Evolutionary conservation across 2,113 vertebrate genomes (phyloP).

Genomic region (Aegithalos caudatus): DNA sequence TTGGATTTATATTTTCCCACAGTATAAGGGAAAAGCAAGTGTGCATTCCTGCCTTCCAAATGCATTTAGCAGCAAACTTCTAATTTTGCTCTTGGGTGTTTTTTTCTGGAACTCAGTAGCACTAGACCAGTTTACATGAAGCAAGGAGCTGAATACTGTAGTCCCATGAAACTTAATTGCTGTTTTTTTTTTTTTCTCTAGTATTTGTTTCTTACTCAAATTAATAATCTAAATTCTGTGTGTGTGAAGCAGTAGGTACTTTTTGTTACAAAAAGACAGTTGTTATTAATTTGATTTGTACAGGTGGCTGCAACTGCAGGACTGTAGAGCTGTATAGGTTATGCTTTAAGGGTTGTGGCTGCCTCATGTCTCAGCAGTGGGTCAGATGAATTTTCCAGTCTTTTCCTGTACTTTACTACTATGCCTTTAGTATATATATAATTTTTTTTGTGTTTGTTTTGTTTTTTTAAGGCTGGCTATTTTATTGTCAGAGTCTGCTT

Average conservation of each 20-base stretch:
- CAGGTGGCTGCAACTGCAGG: not conserved
- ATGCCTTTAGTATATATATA: not conserved
- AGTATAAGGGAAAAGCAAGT: not conserved
- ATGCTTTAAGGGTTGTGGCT: not conserved
- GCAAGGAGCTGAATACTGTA: not conserved
- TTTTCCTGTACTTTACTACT: not conserved
- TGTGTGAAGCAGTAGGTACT: not conserved
- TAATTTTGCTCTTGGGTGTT: not conserved
- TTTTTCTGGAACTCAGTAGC: not conserved
- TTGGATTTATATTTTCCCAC: not conserved
- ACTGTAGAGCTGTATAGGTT: not conserved
- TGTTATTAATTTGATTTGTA: not conserved
- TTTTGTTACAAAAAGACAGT: not conserved
- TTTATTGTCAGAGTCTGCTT: not conserved
- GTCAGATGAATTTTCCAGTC: not conserved
- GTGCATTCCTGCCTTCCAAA: not conserved
- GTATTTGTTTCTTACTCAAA: not conserved
- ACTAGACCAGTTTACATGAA: not conserved
- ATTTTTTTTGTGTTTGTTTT: no score
- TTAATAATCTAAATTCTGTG: not conserved
- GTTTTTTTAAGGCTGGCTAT: not conserved
- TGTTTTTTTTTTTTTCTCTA: not conserved
- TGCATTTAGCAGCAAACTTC: not conserved
- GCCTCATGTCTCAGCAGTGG: not conserved
- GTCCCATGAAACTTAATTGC: not conserved